Percentiles rank a stretch among this genome's conserved stretches.
Evolutionary conservation across 2,113 vertebrate species (phyloP).

Genomic region (Oplegnathus fasciatus): DNA sequence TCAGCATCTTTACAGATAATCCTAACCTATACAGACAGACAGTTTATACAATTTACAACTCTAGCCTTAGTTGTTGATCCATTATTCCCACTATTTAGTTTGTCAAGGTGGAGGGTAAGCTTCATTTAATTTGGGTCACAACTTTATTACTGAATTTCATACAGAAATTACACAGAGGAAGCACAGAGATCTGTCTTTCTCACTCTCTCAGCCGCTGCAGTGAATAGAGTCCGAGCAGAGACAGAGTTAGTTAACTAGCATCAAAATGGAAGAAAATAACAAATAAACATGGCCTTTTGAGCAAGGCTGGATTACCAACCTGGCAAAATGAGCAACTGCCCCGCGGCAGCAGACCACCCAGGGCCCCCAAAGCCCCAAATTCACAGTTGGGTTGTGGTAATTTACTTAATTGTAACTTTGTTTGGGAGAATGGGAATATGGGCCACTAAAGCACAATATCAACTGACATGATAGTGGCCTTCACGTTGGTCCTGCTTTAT

Average conservation of each 20-base stretch:
- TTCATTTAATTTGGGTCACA: not conserved
- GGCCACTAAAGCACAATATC: not conserved
- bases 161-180: not conserved
- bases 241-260: not conserved
- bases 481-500: not conserved
- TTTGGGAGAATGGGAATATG: not conserved
- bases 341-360: not conserved
- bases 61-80: not conserved
- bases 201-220: not conserved
- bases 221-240: not conserved
- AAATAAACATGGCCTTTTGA: conserved; percentile 10
- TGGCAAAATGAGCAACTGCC: not conserved
- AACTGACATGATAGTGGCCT: not conserved
- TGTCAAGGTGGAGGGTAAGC: not conserved
- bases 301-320: not conserved
- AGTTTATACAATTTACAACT: not conserved
- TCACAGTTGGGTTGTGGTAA: not conserved
- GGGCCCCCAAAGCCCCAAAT: not conserved
- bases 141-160: not conserved
- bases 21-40: not conserved
- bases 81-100: not conserved
- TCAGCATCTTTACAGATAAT: not conserved
- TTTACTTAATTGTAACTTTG: not conserved
- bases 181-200: not conserved
- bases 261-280: not conserved